Evolutionary conservation across 1,140 invertebrate species (phyloP).

Genomic region (Babylonia areolata): DNA sequence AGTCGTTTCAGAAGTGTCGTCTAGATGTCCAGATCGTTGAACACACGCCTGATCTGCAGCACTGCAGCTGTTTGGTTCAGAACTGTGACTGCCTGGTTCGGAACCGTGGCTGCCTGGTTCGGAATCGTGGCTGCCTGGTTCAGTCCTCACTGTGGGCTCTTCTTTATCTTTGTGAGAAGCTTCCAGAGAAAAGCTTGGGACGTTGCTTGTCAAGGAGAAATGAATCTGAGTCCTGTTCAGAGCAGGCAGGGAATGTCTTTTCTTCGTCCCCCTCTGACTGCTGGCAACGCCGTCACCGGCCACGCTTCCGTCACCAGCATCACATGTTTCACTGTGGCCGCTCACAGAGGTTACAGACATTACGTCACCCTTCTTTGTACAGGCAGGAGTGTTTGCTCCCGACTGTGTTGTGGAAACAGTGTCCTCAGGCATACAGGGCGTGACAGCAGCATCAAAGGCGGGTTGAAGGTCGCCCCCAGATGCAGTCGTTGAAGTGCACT

Average conservation of each 20-base stretch:
- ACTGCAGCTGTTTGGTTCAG: background rate
- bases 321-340: background rate
- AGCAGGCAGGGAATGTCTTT: background rate
- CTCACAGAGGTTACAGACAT: background rate
- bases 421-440: background rate
- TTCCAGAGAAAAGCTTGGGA: background rate
- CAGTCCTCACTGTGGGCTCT: background rate
- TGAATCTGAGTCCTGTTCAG: background rate
- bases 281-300: background rate
- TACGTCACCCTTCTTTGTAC: background rate
- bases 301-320: background rate
- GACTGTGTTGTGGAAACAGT: background rate
- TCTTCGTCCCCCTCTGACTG: background rate
- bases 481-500: background rate
- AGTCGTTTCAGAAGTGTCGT: no score
- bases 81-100: background rate
- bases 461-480: background rate
- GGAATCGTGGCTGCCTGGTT: no score
- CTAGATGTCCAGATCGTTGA: background rate
- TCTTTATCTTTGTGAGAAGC: background rate
- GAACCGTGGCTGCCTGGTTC: background rate
- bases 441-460: background rate
- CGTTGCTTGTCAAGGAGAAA: background rate
- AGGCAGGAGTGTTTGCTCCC: background rate
- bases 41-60: background rate